phyloP scores from a whole-genome alignment of 2,113 vertebrate species.

The Saimiri boliviensis region DNA sequence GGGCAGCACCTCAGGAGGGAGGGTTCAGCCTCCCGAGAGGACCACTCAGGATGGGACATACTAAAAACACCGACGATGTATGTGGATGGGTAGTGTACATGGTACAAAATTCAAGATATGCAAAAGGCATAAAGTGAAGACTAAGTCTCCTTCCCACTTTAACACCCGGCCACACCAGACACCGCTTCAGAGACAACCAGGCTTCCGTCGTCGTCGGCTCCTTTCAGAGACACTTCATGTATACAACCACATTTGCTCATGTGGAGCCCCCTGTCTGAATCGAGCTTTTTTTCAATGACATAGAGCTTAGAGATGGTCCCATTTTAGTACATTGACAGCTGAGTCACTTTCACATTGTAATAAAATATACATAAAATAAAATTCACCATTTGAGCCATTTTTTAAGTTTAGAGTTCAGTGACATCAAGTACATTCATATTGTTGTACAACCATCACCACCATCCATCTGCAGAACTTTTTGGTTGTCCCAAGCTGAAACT shows the following conservation, averaged over 20 bases:
- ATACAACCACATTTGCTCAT: too few relatives aligned
- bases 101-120: background rate
- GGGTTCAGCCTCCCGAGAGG: background rate
- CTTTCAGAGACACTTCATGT: background rate
- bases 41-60: background rate
- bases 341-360: background rate
- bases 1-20: background rate
- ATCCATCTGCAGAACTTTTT: background rate
- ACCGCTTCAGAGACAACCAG: background rate
- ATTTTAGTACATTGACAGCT: background rate
- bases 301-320: background rate
- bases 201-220: background rate
- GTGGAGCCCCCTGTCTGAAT: background rate
- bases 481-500: background rate
- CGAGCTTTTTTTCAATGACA: background rate
- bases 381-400: background rate
- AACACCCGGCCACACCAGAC: background rate
- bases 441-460: background rate
- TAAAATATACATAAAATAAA: constrained; percentile 1
- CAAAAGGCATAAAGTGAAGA: background rate
- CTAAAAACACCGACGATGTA: background rate
- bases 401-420: background rate
- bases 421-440: background rate
- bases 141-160: background rate
- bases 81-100: background rate